Percentiles rank a stretch among this genome's conserved stretches.
phyloP scores from a whole-genome alignment of 2,113 vertebrate species.

The Cryptotis parvus region DNA sequence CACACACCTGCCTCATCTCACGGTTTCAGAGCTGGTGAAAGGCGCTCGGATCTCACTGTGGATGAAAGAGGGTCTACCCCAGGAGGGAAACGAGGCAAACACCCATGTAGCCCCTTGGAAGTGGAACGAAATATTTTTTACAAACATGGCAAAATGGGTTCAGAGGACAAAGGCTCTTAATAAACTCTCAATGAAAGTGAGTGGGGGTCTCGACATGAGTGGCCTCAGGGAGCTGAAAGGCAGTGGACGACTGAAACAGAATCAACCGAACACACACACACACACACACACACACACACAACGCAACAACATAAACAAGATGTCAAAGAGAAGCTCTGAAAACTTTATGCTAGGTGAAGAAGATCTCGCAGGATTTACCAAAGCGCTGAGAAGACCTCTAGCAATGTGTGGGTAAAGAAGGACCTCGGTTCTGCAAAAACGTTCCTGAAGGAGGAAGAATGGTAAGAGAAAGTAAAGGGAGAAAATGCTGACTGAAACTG shows the following conservation, averaged over 20 bases:
- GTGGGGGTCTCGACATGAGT: not conserved
- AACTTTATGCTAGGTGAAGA: constrained; percentile 8
- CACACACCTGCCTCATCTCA: not conserved
- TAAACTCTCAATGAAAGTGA: not conserved
- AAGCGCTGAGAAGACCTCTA: not conserved
- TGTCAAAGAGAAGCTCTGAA: not conserved
- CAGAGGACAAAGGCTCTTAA: not conserved
- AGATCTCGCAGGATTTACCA: constrained; percentile 2
- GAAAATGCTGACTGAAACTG: not conserved
- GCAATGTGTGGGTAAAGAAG: too few species aligned
- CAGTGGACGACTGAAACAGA: not conserved
- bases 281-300: too few species aligned
- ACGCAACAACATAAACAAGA: not conserved
- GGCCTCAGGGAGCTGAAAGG: not conserved
- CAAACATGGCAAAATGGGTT: not conserved
- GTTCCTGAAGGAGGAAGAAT: not conserved
- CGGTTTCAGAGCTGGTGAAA: not conserved
- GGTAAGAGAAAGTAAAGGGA: not conserved
- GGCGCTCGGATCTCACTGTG: not conserved
- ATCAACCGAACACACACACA: too few species aligned
- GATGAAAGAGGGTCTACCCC: not conserved
- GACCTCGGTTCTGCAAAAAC: too few species aligned
- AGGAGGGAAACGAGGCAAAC: not conserved
- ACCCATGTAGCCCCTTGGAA: not conserved
- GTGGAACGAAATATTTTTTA: not conserved